Base-by-base conservation (phyloP, 2,113 vertebrate species). In the Dermatemys mawii region DNA sequence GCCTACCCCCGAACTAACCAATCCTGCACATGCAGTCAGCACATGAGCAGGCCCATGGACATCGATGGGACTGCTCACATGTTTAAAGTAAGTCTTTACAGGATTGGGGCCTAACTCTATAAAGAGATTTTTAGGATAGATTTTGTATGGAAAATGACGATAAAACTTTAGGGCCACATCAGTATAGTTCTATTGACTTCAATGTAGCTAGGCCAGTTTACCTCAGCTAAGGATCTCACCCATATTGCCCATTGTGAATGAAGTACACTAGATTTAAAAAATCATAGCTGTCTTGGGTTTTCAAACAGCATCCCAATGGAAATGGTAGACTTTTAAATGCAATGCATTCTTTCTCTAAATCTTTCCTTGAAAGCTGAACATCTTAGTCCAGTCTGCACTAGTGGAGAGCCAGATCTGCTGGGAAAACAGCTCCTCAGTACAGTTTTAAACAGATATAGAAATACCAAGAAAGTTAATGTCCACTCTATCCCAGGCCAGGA, bases 271-370 rank as follows among this genome's bases (percentile, higher is more conserved):
- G 14, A 48, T 17, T 16, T 9, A 29, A 5, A 57, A 90, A n/a
- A 17, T 78, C 48, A 79, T 38, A 83, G 2, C 41, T 86, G n/a
- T 27, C 21, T 22, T 22, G 38, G 17, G 27, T 32, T 88, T 83
- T n/a, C 79, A 21, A 26, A 54, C 1, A 9, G 79, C 24, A 19
- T 14, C 78, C 67, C 9, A 32, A 83, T 48, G 16, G 27, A 44
- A 48, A 29, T 41, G 85, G 55, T 26, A 11, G 8, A 53, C 38
- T 8, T 53, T 2, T 17, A 76, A 13, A 1, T 12, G 55, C 16
- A 19, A 70, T 17, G 12, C 0, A 1, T 32, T 24, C 76, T 83
- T 44, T 17, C 41, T 6, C 17, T 13, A 0, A 76, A 1, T 4
- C 55, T 92, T 49, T 10, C 7, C 32, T 13, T 48, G 12, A 5